These are phyloP conservation scores for Exephanes ischioxanthus DNA, from an alignment of 2,888 invertebrate genomes.

Conservation along the genomic window DNA sequence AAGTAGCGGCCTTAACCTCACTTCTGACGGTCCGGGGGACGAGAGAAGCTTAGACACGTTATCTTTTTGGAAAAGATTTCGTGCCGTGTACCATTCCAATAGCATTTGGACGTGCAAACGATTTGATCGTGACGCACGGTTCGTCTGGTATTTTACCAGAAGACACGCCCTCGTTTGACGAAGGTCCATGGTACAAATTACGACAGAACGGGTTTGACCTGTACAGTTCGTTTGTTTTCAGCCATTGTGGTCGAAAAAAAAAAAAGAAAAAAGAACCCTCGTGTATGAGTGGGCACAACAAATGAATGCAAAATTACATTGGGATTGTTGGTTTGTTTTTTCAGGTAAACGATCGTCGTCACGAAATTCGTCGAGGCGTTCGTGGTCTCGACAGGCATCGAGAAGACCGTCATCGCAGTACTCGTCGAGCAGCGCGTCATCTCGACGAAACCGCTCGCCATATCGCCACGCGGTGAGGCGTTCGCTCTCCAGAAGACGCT, in stretches of 20 bases:
- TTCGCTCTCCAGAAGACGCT: conserved; percentile 22
- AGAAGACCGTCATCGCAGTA: neutral
- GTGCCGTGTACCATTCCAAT: conserved; percentile 31
- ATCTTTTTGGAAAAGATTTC: conserved; percentile 27
- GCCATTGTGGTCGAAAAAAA: conserved; percentile 8
- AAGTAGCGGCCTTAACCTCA: conserved; percentile 54
- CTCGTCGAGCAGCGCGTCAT: conserved; percentile 16
- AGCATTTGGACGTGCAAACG: conserved; percentile 23
- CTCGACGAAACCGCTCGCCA: conserved; percentile 15
- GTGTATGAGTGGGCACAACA: neutral
- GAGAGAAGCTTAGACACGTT: conserved; percentile 17
- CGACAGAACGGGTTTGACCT: conserved; percentile 32
- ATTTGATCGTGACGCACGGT: conserved; percentile 40
- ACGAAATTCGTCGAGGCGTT: conserved; percentile 3
- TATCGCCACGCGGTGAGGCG: conserved; percentile 6
- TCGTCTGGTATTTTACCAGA: conserved; percentile 17
- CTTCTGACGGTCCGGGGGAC: conserved; percentile 6
- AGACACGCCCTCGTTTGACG: conserved; percentile 25
- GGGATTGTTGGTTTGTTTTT: conserved; percentile 17
- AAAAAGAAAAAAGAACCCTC: conserved; percentile 7
- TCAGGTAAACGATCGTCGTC: conserved; percentile 20
- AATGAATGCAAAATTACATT: conserved; percentile 25
- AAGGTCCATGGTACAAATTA: conserved; percentile 32
- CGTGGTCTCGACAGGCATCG: conserved; percentile 6
- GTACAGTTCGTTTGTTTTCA: conserved; percentile 10